phyloP scores from a whole-genome alignment of 2,797 vertebrate species.

The Leptatherina wallacei region DNA sequence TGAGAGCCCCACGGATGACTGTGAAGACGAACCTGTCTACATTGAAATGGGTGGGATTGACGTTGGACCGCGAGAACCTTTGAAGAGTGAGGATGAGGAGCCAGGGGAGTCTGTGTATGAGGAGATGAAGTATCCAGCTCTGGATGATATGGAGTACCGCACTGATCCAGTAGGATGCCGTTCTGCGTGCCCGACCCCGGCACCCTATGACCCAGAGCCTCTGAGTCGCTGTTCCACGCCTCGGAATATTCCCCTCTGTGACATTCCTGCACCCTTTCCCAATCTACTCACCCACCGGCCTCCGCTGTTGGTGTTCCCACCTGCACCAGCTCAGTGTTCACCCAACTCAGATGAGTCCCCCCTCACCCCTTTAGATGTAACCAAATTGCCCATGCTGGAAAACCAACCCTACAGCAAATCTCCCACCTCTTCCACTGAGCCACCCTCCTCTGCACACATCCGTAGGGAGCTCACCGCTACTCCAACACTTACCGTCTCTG shows the following conservation, averaged over 20 bases:
- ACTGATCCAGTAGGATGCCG: constrained; percentile 91
- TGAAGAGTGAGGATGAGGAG: constrained; percentile 91
- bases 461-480: constrained; percentile 89
- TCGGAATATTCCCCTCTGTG: constrained; percentile 91
- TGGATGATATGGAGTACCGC: constrained; percentile 92
- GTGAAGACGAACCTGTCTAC: constrained; percentile 96
- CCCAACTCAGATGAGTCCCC: constrained; percentile 98
- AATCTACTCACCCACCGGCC: constrained; percentile 96
- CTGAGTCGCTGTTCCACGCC: constrained; percentile 90
- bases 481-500: constrained; percentile 88
- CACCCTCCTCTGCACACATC: constrained; percentile 85
- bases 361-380: constrained; percentile 93
- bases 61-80: constrained; percentile 86
- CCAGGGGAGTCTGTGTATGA: constrained; percentile 97
- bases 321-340: constrained; percentile 95
- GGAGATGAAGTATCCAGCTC: constrained; percentile 97
- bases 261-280: constrained; percentile 97
- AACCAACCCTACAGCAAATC: constrained; percentile 94
- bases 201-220: constrained; percentile 92
- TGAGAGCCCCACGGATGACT: constrained; percentile 86
- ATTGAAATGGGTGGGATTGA: constrained; percentile 98
- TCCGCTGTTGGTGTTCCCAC: constrained; percentile 95
- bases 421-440: constrained; percentile 87
- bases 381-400: constrained; percentile 93
- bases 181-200: constrained; percentile 94